phyloP scores from a whole-genome alignment of 2,113 vertebrate genomes.

The Hyaena hyaena region DNA sequence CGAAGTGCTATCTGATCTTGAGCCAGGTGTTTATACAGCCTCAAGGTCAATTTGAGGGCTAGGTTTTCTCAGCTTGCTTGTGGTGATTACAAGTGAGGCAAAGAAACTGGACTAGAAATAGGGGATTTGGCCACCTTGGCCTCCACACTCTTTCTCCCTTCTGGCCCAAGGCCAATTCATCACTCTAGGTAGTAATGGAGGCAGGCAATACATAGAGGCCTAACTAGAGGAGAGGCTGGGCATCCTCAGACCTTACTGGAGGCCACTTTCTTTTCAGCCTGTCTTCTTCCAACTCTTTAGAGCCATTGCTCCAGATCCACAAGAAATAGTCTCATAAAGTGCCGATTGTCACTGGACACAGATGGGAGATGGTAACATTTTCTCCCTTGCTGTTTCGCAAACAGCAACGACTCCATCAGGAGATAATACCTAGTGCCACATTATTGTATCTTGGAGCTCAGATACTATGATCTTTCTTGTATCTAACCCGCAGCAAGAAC shows the following conservation, averaged over 20 bases:
- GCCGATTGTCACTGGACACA: background rate
- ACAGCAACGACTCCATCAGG: background rate
- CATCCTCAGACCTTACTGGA: background rate
- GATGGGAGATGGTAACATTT: background rate
- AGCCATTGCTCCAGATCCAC: background rate
- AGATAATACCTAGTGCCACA: background rate
- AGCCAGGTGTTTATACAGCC: background rate
- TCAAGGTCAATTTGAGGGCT: background rate
- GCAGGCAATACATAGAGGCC: background rate
- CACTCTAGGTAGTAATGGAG: background rate
- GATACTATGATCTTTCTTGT: background rate
- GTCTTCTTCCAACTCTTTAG: background rate
- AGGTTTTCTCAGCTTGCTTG: conserved; percentile 11
- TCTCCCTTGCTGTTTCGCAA: background rate
- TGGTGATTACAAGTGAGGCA: background rate
- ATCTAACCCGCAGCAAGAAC: background rate
- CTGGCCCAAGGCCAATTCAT: background rate
- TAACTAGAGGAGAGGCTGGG: no score
- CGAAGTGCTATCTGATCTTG: background rate
- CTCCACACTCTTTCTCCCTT: no score
- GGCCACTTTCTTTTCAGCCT: background rate
- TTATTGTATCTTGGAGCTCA: background rate
- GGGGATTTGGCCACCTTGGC: background rate
- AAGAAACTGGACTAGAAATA: background rate
- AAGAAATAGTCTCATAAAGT: background rate